These are phyloP conservation scores for Strigamia transsilvanica DNA, from an alignment of 2,888 invertebrate genomes.

Conservation along the genomic window DNA sequence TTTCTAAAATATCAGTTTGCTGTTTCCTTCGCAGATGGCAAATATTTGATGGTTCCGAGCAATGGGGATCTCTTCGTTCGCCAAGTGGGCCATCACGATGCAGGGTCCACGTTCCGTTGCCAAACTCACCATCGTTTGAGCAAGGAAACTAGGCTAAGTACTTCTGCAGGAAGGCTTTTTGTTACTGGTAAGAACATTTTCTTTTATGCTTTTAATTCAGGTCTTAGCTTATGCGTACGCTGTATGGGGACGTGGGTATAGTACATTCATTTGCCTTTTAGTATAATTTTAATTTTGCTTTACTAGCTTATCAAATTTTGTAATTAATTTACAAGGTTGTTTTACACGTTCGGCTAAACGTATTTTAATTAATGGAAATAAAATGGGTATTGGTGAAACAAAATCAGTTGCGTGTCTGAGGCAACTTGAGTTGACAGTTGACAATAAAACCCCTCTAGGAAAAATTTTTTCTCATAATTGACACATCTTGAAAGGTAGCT, in stretches of 20 bases:
- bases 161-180: slow-evolving; percentile 50
- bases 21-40: slow-evolving; percentile 51
- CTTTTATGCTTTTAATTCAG: background rate
- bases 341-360: no score
- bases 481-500: background rate
- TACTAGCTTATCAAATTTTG: no score
- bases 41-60: slow-evolving; percentile 51
- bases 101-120: slow-evolving; percentile 50
- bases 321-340: no score
- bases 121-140: slow-evolving; percentile 50
- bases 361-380: background rate
- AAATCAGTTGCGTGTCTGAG: background rate
- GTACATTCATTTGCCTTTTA: no score
- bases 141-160: slow-evolving; percentile 18
- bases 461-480: background rate
- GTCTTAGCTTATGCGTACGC: background rate
- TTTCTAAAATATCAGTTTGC: slow-evolving; percentile 17
- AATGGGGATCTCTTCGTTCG: slow-evolving; percentile 51
- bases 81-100: slow-evolving; percentile 49
- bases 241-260: no score
- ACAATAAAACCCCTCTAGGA: no score
- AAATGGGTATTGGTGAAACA: background rate
- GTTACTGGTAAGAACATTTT: slow-evolving; percentile 50
- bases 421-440: no score
- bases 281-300: no score